Percentiles rank a stretch among this genome's conserved stretches.
Conservation (phyloP, 2,113 vertebrate species). For the Eulemur rufifrons region DNA sequence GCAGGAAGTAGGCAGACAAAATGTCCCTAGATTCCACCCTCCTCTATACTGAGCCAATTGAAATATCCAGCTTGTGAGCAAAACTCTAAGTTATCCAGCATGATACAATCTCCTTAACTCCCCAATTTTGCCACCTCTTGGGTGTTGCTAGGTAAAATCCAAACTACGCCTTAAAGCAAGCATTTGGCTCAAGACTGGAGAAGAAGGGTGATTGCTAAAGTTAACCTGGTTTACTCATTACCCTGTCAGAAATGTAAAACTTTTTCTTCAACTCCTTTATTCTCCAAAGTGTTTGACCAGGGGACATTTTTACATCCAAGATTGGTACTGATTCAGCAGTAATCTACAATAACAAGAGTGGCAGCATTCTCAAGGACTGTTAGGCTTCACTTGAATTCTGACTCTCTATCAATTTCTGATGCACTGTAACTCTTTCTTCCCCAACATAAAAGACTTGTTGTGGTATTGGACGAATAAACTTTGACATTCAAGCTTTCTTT, state of each 20-base stretch:
- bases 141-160: not conserved
- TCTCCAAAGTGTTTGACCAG: conserved; percentile 3
- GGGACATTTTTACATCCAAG: not conserved
- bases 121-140: not conserved
- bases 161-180: not conserved
- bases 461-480: not conserved
- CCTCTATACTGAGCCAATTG: not conserved
- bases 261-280: conserved; percentile 11
- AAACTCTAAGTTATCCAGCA: not conserved
- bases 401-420: not conserved
- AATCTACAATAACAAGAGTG: not conserved
- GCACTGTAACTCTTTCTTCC: not conserved
- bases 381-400: not conserved
- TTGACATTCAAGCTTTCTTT: conserved; percentile 29
- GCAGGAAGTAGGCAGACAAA: not conserved
- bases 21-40: not conserved
- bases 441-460: not conserved
- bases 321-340: not conserved
- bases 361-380: not conserved
- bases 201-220: not conserved
- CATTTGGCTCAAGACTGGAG: not conserved
- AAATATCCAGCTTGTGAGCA: not conserved
- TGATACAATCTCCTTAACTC: not conserved
- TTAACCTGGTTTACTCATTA: not conserved
- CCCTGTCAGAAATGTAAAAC: not conserved